Base-by-base conservation (phyloP, 2,113 vertebrate species). In the Centropristis striata region DNA sequence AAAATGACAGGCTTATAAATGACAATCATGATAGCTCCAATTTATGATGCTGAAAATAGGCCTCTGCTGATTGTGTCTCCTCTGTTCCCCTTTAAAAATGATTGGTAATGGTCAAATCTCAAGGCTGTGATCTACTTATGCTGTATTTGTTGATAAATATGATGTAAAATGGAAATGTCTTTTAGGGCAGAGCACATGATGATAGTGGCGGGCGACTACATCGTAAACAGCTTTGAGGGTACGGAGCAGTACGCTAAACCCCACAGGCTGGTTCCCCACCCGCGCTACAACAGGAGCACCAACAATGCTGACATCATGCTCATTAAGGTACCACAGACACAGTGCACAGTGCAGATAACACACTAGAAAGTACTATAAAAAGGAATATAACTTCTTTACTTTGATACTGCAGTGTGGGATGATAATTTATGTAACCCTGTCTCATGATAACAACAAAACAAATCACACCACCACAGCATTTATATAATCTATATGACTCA, bases 231-330 rank as follows among this genome's bases (percentile, higher is more conserved):
- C 39, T 93, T 91, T 7, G 95, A 96, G 81, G 95, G 95, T 0
- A 95, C 91, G 4, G 96, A 96, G 76, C 95, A 95, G 79, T 90
- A 94, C 7, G 95, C 92, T 36, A 90, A 93, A 60, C 91, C 95
- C 3, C 78, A 74, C 36, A 86, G 71, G 27, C 80, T 96, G 83
- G 86, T 95, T 51, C 78, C 86, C 13, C 95, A 96, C 55, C 96
- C 95, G 0, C 78, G 90, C 14, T 96, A 95, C 89, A 92, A 94
- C 88, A 82, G 85, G 53, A 84, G 69, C 59, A 94, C 88, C 80
- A 95, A 94, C 84, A 94, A 96, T 13, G 94, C 92, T 2, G 95
- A 96, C 84, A 93, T 96, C 86, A 96, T 96, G 95, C 90, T 96
- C 44, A 94, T 96, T 58, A 95, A 96, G 95, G 96, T 96, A 90